Percentiles rank a stretch among this genome's conserved stretches.
Conservation (phyloP, 2,113 vertebrate genomes). For the Anolis carolinensis region DNA sequence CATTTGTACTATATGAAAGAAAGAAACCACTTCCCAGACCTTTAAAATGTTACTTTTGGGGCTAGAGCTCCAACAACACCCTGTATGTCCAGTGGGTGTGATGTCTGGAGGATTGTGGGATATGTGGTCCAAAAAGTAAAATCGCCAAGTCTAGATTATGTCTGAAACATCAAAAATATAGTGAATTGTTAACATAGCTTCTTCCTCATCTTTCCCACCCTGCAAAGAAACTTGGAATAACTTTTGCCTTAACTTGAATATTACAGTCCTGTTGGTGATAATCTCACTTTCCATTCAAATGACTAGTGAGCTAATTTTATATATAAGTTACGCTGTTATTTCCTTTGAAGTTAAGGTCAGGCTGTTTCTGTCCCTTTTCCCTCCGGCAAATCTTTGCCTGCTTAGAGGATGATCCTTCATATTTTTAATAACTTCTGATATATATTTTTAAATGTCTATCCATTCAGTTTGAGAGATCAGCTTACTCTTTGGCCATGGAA, state of each 20-base stretch:
- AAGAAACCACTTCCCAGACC: no score
- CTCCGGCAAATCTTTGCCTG: constrained; percentile 23
- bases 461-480: background rate
- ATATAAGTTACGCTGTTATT: background rate
- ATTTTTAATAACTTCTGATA: constrained; percentile 11
- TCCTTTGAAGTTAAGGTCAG: constrained; percentile 19
- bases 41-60: no score
- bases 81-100: background rate
- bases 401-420: constrained; percentile 38
- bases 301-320: constrained; percentile 2
- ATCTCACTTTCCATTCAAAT: background rate
- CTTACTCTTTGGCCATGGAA: background rate
- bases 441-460: background rate
- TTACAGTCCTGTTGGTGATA: background rate
- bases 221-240: constrained; percentile 3
- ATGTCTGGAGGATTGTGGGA: background rate
- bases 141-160: background rate
- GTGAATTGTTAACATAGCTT: background rate
- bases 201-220: background rate
- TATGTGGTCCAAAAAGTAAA: background rate
- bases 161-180: no score
- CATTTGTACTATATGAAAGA: background rate
- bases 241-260: background rate
- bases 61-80: no score
- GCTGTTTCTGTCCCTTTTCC: constrained; percentile 4